Evolutionary conservation across 2,797 vertebrate species (phyloP), one percentile per base, ranked within the genome.

Genomic region (Coracias cyanogaster): DNA sequence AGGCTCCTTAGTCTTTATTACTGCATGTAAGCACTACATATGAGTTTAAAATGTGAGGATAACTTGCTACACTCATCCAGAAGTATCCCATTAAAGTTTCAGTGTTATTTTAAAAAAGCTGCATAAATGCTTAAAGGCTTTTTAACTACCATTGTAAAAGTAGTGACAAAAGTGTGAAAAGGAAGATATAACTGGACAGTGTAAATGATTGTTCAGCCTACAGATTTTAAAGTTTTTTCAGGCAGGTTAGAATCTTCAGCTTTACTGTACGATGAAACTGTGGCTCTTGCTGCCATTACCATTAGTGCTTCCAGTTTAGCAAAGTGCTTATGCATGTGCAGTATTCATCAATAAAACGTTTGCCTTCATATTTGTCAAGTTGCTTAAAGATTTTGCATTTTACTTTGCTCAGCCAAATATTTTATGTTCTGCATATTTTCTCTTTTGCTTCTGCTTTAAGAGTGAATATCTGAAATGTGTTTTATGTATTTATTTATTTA

Each of bases 71-170:
- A 78, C 94, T 94, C 86, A 94, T 96, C 90, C 79, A 88, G 94
- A 97, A 97, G 91, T 93, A 92, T 96, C 94, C 89, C 8, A n/a
- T 97, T 95, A 98, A 97, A 97, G 93, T 90, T 85, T 95, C 93
- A 96, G 87, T 96, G 91, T 97, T 94, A 83, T 93, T 96, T 84
- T 70, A 95, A 97, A 97, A 43, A 88, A 85, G 76, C 93, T 86
- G 60, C 62, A 58, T 94, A 94, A 92, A 78, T n/a, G 76, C 86
- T 93, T 97, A 94, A 96, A 97, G 90, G 71, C 71, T 95, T 97
- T 97, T 98, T 92, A 96, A 95, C 89, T 97, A 87, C 90, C 94
- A 28, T 88, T 89, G 41, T 97, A 91, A 97, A 97, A 97, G 91
- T 92, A 97, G 91, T 81, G 43, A 85, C 94, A 86, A 51, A 96